Base-by-base conservation (phyloP, 2,888 invertebrate species). In the Drosophila neonasuta region DNA sequence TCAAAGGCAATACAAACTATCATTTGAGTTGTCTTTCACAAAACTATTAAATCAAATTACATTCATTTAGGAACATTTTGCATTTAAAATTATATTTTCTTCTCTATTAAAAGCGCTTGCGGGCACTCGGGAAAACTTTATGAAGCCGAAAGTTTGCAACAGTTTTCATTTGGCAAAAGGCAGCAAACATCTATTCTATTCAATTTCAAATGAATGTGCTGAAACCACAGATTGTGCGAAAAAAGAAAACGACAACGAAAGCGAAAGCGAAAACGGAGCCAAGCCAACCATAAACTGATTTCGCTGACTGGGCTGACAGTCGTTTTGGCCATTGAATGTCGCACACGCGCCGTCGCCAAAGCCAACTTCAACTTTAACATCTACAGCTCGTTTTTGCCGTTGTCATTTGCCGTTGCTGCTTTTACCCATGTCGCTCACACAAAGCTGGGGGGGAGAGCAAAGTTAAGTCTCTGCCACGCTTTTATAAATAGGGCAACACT, bases 401-500 rank as follows among this genome's bases (percentile, higher is more conserved):
- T 32, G 32, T 32, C 32, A 32, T 32, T 32, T 32, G 32, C 51
- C 36, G 10, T 2, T 8, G 2, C 36, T n/a, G 11, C 13, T 24
- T 24, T 9, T 5, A 20, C 10, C 13, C 32, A 39, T 17, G 2
- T 6, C 15, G 20, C 15, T 3, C 20, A 50, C 24, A 51, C 44
- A 57, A 54, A 41, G 9, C 39, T 13, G 24, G 39, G 30, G 13
- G 32, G 17, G 44, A 17, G 11, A 42, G 34, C 20, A 49, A 50
- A 54, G 54, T 34, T 41, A 34, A 55, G 58, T 29, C 46, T 63
- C 58, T 68, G 46, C 39, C 15, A 41, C 36, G 59, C 59, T 49
- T 69, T 61, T 68, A 56, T 56, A 74, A 74, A 74, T 74, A 74
- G 68, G 63, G 64, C 45, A 66, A 76, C 71, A 66, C 68, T 73